A percentile compares a stretch with the other conserved stretches of the same genome.
Conservation (phyloP, 2,797 vertebrate genomes). For the Sebastes paucispinis region DNA sequence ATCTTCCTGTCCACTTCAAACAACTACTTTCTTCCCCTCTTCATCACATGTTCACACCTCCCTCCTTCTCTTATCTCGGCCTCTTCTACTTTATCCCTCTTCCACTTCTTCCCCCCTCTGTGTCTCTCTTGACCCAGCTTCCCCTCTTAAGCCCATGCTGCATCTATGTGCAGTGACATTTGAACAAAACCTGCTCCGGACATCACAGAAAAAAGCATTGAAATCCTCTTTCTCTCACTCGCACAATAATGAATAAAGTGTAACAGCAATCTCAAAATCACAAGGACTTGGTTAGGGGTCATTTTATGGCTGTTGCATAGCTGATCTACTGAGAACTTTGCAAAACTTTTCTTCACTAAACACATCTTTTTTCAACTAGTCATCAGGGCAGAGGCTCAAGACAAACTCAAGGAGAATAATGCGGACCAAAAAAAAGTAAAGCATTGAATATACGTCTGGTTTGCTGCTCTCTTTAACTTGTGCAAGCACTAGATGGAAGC, state of each 20-base stretch:
- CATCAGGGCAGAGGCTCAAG: background rate
- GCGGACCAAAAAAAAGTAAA: conserved; percentile 9
- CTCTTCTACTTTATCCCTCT: conserved; percentile 36
- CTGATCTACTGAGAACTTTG: background rate
- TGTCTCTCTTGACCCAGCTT: conserved; percentile 52
- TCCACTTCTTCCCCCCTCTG: conserved; percentile 30
- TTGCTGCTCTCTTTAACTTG: conserved; percentile 1
- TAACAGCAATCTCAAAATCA: conserved; percentile 9
- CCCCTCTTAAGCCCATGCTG: conserved; percentile 46
- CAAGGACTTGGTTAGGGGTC: conserved; percentile 31
- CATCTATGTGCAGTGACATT: conserved; percentile 54
- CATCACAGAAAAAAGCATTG: conserved; percentile 35
- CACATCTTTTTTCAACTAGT: conserved; percentile 3
- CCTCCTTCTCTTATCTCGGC: conserved; percentile 45
- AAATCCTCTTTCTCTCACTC: conserved; percentile 24
- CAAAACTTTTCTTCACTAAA: conserved; percentile 17
- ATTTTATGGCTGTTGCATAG: conserved; percentile 6
- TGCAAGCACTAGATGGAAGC: conserved; percentile 3
- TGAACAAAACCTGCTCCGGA: conserved; percentile 56
- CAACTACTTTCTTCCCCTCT: conserved; percentile 17
- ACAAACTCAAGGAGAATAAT: conserved; percentile 2
- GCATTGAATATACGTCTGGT: background rate
- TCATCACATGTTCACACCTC: conserved; percentile 56
- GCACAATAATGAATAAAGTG: conserved; percentile 1
- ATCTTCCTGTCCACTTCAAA: conserved; percentile 30